Evolutionary conservation across 37 sponge, comb jelly and placozoan species (phyloP), one percentile per base, ranked within the genome.

Genomic region (Hormiphora californensis): DNA sequence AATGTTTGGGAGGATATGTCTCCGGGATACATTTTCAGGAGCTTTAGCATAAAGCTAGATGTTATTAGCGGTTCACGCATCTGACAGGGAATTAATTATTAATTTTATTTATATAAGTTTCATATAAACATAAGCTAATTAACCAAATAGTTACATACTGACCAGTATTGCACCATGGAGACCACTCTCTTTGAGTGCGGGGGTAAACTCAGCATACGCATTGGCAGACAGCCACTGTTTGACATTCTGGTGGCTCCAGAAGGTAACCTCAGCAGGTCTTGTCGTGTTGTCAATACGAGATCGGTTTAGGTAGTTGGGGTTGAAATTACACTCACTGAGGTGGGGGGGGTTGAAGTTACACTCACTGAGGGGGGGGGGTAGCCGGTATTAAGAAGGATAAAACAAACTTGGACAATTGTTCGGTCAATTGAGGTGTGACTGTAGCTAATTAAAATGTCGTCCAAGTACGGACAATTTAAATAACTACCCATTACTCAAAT

Each of bases 171-270:
- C 81, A 0, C 81, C 81, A 30, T 73, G 81, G 27, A 73, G 17
- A 9, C 81, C 81, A 40, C 39, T 36, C 46, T 73, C 81, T 46
- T 41, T 73, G 44, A 73, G 81, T 21, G 35, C 44, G 9, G 81
- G 81, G 28, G 41, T 39, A 46, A 43, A 73, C 46, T 73, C 46
- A 5, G 41, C 81, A n/a, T 43, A 73, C 46, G 19, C 40, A 28
- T 73, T 73, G 7, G 81, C 40, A 73, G 46, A 43, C 46, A 73
- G 81, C 81, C 81, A 73, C 81, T 73, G 81, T 28, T 73, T 73
- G 0, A 73, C 81, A 28, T 73, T 73, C 81, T 73, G 81, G 44
- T 73, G 81, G 43, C 46, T 73, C 81, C 81, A 73, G 81, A 27
- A 73, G 28, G 43, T 33, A 22, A 73, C 81, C 22, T 73, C 81